Conservation (phyloP, 2,888 invertebrate genomes). For the Proisotoma minuta region DNA sequence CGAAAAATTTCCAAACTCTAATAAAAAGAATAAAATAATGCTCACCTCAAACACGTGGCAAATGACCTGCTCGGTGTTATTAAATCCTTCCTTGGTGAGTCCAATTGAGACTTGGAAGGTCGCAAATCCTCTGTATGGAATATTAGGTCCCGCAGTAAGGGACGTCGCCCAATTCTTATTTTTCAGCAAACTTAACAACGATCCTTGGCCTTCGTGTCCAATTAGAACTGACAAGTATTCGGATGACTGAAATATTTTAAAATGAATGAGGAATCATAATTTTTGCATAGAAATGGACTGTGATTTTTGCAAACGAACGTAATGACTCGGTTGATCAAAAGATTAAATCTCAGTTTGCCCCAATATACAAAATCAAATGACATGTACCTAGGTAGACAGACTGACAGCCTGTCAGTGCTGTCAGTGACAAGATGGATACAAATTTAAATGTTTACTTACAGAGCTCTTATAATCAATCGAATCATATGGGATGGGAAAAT, state of each 20-base stretch:
- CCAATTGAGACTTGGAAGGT: slow-evolving; percentile 80
- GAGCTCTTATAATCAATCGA: slow-evolving; percentile 73
- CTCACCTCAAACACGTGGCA: slow-evolving; percentile 69
- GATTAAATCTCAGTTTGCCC: no score
- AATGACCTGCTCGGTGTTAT: slow-evolving; percentile 84
- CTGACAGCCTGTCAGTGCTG: no score
- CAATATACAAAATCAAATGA: no score
- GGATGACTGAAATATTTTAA: no score
- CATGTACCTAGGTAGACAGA: no score
- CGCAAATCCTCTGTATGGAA: slow-evolving; percentile 77
- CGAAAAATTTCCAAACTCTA: no score
- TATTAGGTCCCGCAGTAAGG: slow-evolving; percentile 71
- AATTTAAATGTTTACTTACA: slow-evolving; percentile 59
- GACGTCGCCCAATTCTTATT: slow-evolving; percentile 85
- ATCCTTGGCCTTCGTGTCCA: slow-evolving; percentile 93
- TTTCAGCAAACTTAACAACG: slow-evolving; percentile 81
- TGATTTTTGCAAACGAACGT: no score
- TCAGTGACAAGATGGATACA: no score
- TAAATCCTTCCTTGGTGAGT: slow-evolving; percentile 82
- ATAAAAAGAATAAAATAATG: no score
- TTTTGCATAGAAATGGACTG: no score
- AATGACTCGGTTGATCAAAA: no score
- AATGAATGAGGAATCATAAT: no score
- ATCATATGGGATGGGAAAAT: slow-evolving; percentile 77
- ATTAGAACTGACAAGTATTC: slow-evolving; percentile 83